Evolutionary conservation across 2,888 invertebrate genomes (phyloP).

Genomic region (Nycteola revayana): DNA sequence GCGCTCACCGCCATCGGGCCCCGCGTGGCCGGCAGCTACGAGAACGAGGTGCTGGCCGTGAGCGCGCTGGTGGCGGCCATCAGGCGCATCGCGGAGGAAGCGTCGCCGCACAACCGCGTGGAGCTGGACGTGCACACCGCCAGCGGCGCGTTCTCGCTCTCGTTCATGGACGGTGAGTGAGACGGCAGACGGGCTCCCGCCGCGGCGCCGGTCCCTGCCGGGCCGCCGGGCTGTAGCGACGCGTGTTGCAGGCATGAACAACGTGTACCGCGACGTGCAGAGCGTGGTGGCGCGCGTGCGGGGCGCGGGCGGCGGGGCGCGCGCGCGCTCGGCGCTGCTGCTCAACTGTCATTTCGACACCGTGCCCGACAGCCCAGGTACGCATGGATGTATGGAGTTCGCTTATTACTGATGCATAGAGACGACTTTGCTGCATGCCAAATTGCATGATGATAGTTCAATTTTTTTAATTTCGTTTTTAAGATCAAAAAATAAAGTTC

Average conservation of each 20-base stretch:
- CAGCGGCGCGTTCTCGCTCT: conserved; percentile 88
- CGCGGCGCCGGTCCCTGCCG: not conserved
- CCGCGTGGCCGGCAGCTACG: conserved; percentile 87
- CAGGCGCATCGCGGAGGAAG: conserved; percentile 69
- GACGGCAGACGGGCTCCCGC: too few species aligned
- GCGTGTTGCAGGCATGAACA: conserved; percentile 83
- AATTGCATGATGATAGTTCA: too few species aligned
- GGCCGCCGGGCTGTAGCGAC: not conserved
- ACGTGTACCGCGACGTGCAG: conserved; percentile 90
- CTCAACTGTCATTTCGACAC: conserved; percentile 97
- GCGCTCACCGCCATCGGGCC: conserved; percentile 84
- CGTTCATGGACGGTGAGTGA: conserved; percentile 84
- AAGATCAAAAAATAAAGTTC: too few species aligned
- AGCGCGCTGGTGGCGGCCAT: conserved; percentile 82
- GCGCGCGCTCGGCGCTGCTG: conserved; percentile 83
- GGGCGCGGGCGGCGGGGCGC: conserved; percentile 70
- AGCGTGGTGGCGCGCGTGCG: conserved; percentile 86
- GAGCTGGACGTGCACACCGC: conserved; percentile 86
- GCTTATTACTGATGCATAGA: too few species aligned
- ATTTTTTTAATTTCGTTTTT: too few species aligned
- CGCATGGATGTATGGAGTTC: conserved; percentile 6
- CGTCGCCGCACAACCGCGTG: conserved; percentile 80
- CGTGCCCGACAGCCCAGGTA: conserved; percentile 93
- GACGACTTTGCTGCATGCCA: too few species aligned
- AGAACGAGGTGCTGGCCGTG: conserved; percentile 89